Evolutionary conservation across 2,797 vertebrate species (phyloP).

Genomic region (Cynopterus sphinx): DNA sequence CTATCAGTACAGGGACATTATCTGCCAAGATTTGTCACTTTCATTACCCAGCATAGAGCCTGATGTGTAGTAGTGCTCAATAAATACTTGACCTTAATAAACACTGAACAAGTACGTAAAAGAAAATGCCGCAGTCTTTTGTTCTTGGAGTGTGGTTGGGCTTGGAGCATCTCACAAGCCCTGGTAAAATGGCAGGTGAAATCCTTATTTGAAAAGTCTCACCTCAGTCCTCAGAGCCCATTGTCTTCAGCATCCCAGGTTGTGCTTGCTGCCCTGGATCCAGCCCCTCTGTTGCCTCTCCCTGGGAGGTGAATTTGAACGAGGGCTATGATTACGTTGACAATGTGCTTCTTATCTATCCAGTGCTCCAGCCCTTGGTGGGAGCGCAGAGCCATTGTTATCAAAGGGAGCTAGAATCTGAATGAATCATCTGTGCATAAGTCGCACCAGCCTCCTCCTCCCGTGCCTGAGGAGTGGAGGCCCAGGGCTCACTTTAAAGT

Average conservation of each 20-base stretch:
- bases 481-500: not conserved
- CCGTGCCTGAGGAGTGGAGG: fast-evolving
- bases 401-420: not conserved
- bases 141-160: not conserved
- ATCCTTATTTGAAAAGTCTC: not conserved
- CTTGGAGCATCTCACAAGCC: not conserved
- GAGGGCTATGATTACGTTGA: fast-evolving
- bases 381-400: not conserved
- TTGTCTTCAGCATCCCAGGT: not conserved
- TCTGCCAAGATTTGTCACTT: not conserved
- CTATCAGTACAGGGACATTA: not conserved
- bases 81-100: not conserved
- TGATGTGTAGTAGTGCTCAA: not conserved
- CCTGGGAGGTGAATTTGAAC: not conserved
- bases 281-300: not conserved
- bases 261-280: not conserved
- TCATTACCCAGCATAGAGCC: not conserved
- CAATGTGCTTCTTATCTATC: not conserved
- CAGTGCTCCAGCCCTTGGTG: not conserved
- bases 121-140: not conserved
- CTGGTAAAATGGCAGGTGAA: not conserved
- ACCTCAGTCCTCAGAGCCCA: not conserved
- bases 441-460: fast-evolving
- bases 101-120: not conserved
- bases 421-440: too few relatives aligned